Evolutionary conservation across 2,113 vertebrate genomes (phyloP), one percentile per base, ranked within the genome.

Genomic region (Thermophis baileyi): DNA sequence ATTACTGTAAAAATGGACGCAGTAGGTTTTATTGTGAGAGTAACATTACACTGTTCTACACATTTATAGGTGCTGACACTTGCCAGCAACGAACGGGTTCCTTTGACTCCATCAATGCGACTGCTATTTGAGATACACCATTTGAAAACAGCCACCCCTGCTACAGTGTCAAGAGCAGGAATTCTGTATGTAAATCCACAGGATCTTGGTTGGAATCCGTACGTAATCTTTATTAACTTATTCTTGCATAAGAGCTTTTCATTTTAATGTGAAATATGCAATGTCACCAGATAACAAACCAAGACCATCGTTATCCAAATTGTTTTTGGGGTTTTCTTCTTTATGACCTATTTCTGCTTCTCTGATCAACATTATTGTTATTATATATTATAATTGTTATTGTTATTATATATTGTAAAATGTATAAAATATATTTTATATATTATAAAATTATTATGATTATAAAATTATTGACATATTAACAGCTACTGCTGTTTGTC

Each of bases 81-180:
- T 91, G 95, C 93, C 94, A 97, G 94, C 87, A 97, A 95, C 6
- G 95, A 97, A 89, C 49, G 69, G 0, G 20, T 97, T 18, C 93
- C 96, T 51, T 3, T 97, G 2, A 95, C 95, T 51, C 94, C 90
- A 1, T 95, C 95, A 24, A 93, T 96, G 97, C 35, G 91, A 40
- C 94, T 98, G 12, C 91, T 98, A 5, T 97, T 98, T 92, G 96
- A 98, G 87, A 96, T 96, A 5, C 93, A 95, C 1, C 94, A 90
- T 93, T 94, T 97, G 53, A 93, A 86, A 93, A 93, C 95, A 4
- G 96, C 96, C 6, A 96, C 94, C 6, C 95, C 96, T 3, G 94
- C 96, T 87, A 95, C 94, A 1, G 88, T 96, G 57, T 97, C 95
- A 89, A 97, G 97, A 96, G 97, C 95, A 49, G 95, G 93, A 24